Evolutionary conservation across 1,140 invertebrate species (phyloP), one percentile per base, ranked within the genome.

Genomic region (Lamellibrachia luymesi): DNA sequence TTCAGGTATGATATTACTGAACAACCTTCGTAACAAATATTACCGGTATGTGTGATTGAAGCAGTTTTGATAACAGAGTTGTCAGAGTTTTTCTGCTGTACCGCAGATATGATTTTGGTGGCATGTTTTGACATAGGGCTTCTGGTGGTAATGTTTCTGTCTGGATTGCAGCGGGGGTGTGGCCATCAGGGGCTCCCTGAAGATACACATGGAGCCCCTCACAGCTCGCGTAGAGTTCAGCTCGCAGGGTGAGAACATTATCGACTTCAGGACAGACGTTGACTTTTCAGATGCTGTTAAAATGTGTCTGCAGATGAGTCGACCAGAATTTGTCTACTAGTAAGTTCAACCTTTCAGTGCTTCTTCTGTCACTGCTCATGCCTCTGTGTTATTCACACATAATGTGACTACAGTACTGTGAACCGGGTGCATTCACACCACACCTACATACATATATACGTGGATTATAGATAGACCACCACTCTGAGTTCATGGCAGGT

Each of bases 281-380:
- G 97, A 98, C 94, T 98, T 98, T 95, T 98, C 97, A 90, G 97
- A 97, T 50, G 97, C 97, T 90, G 97, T 98, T 25, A 97, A 97
- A 94, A 97, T 98, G 51, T 99, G 98, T 95, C 97, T 98, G 96
- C 97, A 98, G 95, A 97, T 98, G 94, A 97, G 97, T 56, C 56
- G 92, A 93, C 92, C 92, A 89, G 89, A 93, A 38, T 80, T 90
- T 90, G 89, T 90, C 49, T 64, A 13, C 17, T 89, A 56, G 92
- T 93, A 93, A 93, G 92, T 91, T 91, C 7, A 49, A n/a, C 49
- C 8, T 50, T 91, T 91, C 91, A 50, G n/a, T 38, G 38, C 38
- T 38, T 38, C 38, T 38, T 38, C 38, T 1, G 1, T 38, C 38
- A 38, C 38, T 38, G 38, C 38, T 38, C 38, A 38, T 38, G 38